A percentile compares a stretch with the other conserved stretches of the same genome.
These are phyloP conservation scores for Circaetus cinerascens DNA, from an alignment of 2,113 vertebrate species.

Conservation along the genomic window DNA sequence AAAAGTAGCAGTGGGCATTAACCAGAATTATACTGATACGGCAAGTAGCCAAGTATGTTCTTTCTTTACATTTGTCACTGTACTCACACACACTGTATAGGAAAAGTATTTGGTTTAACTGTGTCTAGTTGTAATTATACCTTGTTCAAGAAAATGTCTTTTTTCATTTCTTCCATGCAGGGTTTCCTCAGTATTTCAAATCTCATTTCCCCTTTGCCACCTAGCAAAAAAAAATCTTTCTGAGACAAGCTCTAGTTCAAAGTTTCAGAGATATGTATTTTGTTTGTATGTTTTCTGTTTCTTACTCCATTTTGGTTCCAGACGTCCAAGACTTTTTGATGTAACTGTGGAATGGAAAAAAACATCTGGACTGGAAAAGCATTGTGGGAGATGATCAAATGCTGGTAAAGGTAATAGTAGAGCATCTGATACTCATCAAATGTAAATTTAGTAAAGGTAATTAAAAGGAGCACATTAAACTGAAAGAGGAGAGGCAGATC, in stretches of 20 bases:
- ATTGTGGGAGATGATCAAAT: not conserved
- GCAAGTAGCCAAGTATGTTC: not conserved
- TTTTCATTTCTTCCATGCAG: not conserved
- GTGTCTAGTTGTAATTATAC: not conserved
- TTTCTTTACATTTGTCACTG: not conserved
- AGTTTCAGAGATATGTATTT: not conserved
- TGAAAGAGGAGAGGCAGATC: not conserved
- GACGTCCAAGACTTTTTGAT: not conserved
- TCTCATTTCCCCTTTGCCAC: not conserved
- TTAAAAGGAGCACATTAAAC: not conserved
- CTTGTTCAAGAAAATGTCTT: not conserved
- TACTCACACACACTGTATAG: not conserved
- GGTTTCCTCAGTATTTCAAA: not conserved
- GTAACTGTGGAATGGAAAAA: not conserved
- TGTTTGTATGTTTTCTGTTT: not conserved
- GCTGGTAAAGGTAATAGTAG: not conserved
- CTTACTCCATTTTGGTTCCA: not conserved
- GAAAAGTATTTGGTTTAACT: not conserved
- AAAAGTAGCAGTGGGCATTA: not conserved
- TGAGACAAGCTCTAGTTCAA: not conserved
- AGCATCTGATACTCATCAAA: not conserved
- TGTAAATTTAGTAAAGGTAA: constrained; percentile 16
- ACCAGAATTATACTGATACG: not conserved
- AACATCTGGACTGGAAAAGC: not conserved
- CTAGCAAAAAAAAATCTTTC: not conserved